These are phyloP conservation scores for Pteronura brasiliensis DNA, from an alignment of 2,113 vertebrate genomes.

Conservation along the genomic window DNA sequence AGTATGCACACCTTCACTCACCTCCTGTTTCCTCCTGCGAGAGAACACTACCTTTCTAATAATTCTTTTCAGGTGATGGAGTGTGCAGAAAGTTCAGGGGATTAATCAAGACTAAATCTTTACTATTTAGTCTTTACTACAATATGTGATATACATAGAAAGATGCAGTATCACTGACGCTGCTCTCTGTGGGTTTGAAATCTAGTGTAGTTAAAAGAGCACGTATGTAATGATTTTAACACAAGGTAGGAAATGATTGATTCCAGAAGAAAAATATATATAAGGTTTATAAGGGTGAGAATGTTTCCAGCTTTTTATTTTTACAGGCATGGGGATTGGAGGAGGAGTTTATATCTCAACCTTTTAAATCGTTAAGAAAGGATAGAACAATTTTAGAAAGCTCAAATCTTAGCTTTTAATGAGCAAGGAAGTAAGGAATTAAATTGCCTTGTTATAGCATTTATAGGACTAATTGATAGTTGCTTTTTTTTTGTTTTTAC, in stretches of 20 bases:
- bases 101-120: neutral
- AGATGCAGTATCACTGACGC: neutral
- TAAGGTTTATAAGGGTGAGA: neutral
- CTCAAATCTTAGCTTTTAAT: neutral
- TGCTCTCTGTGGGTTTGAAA: neutral
- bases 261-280: neutral
- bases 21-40: neutral
- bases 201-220: neutral
- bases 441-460: neutral
- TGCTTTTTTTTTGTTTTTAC: neutral
- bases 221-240: neutral
- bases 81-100: neutral
- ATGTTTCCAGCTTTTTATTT: neutral
- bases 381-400: neutral
- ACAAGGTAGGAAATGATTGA: neutral
- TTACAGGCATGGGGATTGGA: neutral
- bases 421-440: neutral
- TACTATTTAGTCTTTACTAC: neutral
- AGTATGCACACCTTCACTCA: neutral
- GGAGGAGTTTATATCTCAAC: neutral
- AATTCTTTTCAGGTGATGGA: slow-evolving; percentile 17
- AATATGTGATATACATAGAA: neutral
- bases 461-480: neutral
- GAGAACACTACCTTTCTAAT: neutral
- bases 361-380: slow-evolving; percentile 13